Conservation (phyloP, 2,797 vertebrate species). For the Clarias pachynema region DNA sequence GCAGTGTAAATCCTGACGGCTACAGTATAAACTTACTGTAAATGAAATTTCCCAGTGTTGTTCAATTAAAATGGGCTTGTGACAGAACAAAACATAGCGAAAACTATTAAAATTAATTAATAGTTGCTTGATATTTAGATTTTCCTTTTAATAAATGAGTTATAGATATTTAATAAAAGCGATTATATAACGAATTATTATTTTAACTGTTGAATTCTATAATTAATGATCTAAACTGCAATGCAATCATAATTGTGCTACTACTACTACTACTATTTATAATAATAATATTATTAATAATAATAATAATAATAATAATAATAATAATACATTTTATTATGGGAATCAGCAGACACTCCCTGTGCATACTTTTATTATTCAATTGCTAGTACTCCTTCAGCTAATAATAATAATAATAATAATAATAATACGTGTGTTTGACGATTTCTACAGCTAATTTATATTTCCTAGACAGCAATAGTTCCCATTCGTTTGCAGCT, state of each 20-base stretch:
- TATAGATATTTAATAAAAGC: neutral
- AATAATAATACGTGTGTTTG: neutral
- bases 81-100: neutral
- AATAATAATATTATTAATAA: constrained; percentile 6
- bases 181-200: neutral
- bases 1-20: neutral
- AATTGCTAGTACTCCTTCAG: neutral
- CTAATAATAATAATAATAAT: neutral
- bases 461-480: neutral
- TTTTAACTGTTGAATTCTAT: neutral
- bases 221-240: neutral
- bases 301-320: neutral
- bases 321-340: neutral
- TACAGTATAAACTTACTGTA: neutral
- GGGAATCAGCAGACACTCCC: neutral
- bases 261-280: neutral
- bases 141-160: neutral
- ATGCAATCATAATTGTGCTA: neutral
- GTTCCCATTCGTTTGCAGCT: neutral
- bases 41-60: neutral
- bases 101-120: neutral
- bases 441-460: neutral
- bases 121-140: neutral
- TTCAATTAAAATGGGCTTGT: neutral
- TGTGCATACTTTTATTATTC: neutral